Conservation (phyloP, 2,113 vertebrate species). For the Gracilinanus agilis region DNA sequence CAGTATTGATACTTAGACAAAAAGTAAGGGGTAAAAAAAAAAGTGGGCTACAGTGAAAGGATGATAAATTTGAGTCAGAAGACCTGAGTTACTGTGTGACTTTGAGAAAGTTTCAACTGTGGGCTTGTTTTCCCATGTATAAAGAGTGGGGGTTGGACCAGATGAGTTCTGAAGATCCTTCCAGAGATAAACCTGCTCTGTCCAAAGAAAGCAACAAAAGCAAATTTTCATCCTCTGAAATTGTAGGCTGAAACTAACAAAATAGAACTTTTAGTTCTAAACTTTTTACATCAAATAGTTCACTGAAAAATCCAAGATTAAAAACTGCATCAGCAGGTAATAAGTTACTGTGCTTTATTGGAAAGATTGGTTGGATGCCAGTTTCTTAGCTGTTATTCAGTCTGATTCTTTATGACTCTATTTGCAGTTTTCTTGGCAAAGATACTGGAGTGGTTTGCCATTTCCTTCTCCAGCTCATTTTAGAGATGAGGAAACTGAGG, state of each 20-base stretch:
- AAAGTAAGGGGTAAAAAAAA: no score
- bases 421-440: no score
- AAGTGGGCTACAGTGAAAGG: not conserved
- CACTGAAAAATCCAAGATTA: slow-evolving; percentile 27
- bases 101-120: not conserved
- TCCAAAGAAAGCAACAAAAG: not conserved
- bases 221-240: not conserved
- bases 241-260: slow-evolving; percentile 13
- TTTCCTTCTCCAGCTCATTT: no score
- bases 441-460: no score
- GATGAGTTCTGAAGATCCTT: no score
- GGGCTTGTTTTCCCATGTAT: not conserved
- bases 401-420: slow-evolving; percentile 12
- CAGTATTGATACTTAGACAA: no score
- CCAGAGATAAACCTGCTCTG: not conserved
- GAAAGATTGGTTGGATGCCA: not conserved
- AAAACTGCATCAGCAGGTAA: slow-evolving; percentile 22
- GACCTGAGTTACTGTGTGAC: not conserved
- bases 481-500: no score
- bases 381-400: not conserved
- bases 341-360: not conserved
- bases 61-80: not conserved
- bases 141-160: not conserved
- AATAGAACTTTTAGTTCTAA: slow-evolving; percentile 36
- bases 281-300: slow-evolving; percentile 36